Percentiles rank a stretch among this genome's conserved stretches.
These are phyloP conservation scores for Oxyruncus cristatus DNA, from an alignment of 2,113 vertebrate genomes.

Conservation along the genomic window DNA sequence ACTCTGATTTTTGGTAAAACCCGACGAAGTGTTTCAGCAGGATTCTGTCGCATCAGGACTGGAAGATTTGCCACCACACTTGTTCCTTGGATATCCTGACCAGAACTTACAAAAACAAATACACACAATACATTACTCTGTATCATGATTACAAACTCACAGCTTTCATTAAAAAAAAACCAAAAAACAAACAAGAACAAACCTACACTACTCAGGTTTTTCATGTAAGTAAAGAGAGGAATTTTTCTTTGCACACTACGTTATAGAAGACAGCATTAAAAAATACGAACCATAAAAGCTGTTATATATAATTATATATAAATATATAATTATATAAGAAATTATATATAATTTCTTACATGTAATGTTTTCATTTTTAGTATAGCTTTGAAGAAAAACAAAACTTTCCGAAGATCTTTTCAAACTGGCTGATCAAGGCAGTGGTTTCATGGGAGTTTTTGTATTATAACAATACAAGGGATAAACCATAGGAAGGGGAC, in stretches of 20 bases:
- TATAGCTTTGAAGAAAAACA: neutral
- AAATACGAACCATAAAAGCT: neutral
- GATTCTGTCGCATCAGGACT: conserved; percentile 88
- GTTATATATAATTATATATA: neutral
- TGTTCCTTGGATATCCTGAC: conserved; percentile 90
- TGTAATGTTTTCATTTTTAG: neutral
- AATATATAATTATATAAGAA: too few species aligned
- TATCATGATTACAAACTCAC: neutral
- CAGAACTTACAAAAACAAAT: conserved; percentile 79
- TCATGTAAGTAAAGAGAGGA: neutral
- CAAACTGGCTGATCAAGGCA: neutral
- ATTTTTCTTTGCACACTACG: neutral
- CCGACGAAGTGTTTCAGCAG: conserved; percentile 89
- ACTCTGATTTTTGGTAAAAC: conserved; percentile 95
- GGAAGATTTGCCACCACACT: conserved; percentile 93
- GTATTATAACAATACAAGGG: neutral
- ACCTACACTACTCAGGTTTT: neutral
- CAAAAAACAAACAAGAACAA: neutral
- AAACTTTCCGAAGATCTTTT: neutral
- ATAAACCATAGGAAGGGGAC: neutral
- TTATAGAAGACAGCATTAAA: neutral
- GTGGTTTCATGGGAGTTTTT: neutral
- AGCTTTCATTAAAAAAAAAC: neutral
- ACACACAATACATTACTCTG: conserved; percentile 32
- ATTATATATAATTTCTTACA: neutral